Conservation (phyloP, 1,140 invertebrate species). For the Maniola jurtina region DNA sequence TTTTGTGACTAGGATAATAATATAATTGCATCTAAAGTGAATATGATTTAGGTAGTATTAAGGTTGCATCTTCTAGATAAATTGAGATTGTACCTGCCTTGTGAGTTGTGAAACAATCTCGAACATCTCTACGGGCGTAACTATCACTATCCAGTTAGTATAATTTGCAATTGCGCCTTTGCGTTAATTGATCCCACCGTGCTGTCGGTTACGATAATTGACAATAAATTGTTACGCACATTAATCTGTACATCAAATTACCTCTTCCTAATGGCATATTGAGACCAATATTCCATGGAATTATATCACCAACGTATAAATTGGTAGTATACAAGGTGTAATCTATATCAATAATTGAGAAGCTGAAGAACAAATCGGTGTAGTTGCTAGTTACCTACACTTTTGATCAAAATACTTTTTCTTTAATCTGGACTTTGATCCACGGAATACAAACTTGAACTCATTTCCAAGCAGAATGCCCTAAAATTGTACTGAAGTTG, state of each 20-base stretch:
- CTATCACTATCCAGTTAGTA: constrained; percentile 54
- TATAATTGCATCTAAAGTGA: no score
- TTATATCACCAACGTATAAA: constrained; percentile 20
- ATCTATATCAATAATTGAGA: background rate
- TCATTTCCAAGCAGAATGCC: no score
- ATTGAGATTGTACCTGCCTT: constrained; percentile 20
- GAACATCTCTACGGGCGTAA: constrained; percentile 43
- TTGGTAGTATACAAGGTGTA: background rate
- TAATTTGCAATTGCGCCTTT: constrained; percentile 72
- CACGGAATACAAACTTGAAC: no score
- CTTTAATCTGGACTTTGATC: no score
- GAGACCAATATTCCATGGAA: constrained; percentile 41
- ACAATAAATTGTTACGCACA: constrained; percentile 74
- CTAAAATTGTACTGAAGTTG: no score
- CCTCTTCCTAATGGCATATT: constrained; percentile 46
- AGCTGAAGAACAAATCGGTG: no score
- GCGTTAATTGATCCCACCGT: constrained; percentile 71
- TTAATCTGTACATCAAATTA: constrained; percentile 73
- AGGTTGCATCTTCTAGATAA: background rate
- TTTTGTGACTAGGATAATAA: no score
- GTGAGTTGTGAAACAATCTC: background rate
- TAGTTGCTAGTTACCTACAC: no score
- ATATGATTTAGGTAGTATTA: background rate
- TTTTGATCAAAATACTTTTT: no score
- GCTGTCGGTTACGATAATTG: constrained; percentile 69